phyloP scores from a whole-genome alignment of 1,140 invertebrate species.

The Limonius californicus region DNA sequence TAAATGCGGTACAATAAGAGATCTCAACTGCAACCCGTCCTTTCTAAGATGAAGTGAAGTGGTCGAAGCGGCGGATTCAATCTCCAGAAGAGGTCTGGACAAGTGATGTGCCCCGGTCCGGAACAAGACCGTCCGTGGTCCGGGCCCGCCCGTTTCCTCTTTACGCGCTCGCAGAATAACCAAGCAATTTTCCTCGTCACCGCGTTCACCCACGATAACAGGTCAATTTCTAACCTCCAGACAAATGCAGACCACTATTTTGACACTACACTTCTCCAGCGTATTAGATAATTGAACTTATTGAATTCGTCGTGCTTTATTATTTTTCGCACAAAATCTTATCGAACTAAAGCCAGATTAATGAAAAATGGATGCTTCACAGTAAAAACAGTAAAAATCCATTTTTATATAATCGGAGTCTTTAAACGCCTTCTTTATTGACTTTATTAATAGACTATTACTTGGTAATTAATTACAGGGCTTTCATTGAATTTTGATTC shows the following conservation, averaged over 20 bases:
- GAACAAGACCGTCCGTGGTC: slow-evolving; percentile 24
- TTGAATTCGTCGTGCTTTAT: too few species aligned
- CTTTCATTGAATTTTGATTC: too few species aligned
- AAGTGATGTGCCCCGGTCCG: slow-evolving; percentile 32
- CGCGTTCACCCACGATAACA: slow-evolving; percentile 9
- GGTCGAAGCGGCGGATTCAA: slow-evolving; percentile 25
- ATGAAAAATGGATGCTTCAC: too few species aligned
- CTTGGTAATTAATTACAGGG: too few species aligned
- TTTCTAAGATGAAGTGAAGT: slow-evolving; percentile 14
- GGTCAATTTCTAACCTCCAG: slow-evolving; percentile 12
- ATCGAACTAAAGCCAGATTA: too few species aligned
- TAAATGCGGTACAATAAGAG: slow-evolving; percentile 6
- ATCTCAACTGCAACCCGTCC: slow-evolving; percentile 13
- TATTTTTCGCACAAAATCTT: too few species aligned
- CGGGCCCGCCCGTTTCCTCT: slow-evolving; percentile 9
- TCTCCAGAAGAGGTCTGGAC: slow-evolving; percentile 30
- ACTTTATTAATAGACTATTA: too few species aligned
- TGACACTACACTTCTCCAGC: neutral
- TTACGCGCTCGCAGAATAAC: slow-evolving; percentile 15
- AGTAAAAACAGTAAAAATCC: too few species aligned
- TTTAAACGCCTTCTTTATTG: too few species aligned
- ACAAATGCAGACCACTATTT: slow-evolving; percentile 8
- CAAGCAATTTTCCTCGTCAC: slow-evolving; percentile 14
- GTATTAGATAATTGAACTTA: too few species aligned
- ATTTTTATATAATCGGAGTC: too few species aligned